Evolutionary conservation across 2,797 vertebrate species (phyloP), one percentile per base, ranked within the genome.

Genomic region (Thamnophis elegans): DNA sequence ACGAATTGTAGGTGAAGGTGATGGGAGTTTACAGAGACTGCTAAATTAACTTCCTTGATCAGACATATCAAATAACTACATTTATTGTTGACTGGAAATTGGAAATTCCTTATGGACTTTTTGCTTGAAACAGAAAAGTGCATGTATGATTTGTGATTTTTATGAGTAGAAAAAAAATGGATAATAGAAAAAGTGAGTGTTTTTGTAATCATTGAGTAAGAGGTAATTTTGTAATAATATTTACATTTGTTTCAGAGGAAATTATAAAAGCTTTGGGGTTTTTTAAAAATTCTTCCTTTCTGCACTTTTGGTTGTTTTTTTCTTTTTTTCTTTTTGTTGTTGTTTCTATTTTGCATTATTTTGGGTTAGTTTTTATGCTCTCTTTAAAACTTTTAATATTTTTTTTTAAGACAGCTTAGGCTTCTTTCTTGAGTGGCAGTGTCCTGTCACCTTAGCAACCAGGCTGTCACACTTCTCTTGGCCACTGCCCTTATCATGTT

Each of bases 391-490:
- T 73, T 73, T 68, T 68, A 68, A 68, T 32, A 13, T 18, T 32
- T n/a, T 68, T 68, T 73, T 73, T 73, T 32, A 32, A 73, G 2
- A 65, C n/a, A 32, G 62, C 51, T 89, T 59, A 51, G 47, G 25
- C 78, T 26, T 85, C 20, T 85, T 82, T 60, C 87, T n/a, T 54
- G 88, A 62, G 58, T 85, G 56, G 68, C 56, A 42, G 47, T 47
- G 78, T 89, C 32, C 13, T 54, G 87, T 89, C 58, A 58, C 73
- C 87, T 60, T 90, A 82, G 88, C 88, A 92, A 90, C 59, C 60
- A 86, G 88, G 36, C 82, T 62, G 16, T 25, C 47, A 42, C 32
- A 58, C 54, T 92, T 68, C 87, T 92, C 78, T 87, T 86, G 92
- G 59, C 92, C 88, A 65, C 4, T 65, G 32, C 58, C 82, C 88